These are phyloP conservation scores for Casuarius casuarius DNA, from an alignment of 2,113 vertebrate genomes.

Conservation along the genomic window DNA sequence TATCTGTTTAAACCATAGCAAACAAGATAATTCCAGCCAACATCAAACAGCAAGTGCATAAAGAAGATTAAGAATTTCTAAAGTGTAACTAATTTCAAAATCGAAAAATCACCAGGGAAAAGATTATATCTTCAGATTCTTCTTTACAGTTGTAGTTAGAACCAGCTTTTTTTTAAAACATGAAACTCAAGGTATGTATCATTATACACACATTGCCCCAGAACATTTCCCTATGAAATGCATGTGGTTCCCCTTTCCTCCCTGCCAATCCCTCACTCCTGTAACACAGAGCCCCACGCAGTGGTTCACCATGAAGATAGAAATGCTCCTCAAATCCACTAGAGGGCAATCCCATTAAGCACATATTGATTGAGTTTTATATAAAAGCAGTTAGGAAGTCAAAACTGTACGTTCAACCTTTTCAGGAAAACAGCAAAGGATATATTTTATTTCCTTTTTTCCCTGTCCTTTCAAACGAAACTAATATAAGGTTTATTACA, in stretches of 20 bases:
- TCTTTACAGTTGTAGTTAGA: background rate
- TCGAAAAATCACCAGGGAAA: accelerated
- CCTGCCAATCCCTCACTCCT: accelerated
- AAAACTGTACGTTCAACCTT: background rate
- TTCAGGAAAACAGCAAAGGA: background rate
- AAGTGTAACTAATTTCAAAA: background rate
- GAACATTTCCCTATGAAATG: accelerated
- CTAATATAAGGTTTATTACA: background rate
- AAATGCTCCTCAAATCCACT: background rate
- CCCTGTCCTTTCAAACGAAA: background rate
- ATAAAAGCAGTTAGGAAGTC: background rate
- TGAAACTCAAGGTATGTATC: background rate
- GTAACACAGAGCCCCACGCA: no score
- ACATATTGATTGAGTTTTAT: background rate
- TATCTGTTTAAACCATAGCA: background rate
- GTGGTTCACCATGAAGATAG: background rate
- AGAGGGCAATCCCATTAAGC: slow-evolving; percentile 57
- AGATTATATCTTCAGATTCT: background rate
- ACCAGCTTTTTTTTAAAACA: accelerated
- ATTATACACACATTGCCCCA: background rate
- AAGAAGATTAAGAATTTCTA: background rate
- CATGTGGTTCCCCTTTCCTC: no score
- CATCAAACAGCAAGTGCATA: accelerated
- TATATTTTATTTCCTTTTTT: background rate
- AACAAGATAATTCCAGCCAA: background rate